These are phyloP conservation scores for Hirudinaria manillensis DNA, from an alignment of 2,888 invertebrate genomes.

Conservation along the genomic window DNA sequence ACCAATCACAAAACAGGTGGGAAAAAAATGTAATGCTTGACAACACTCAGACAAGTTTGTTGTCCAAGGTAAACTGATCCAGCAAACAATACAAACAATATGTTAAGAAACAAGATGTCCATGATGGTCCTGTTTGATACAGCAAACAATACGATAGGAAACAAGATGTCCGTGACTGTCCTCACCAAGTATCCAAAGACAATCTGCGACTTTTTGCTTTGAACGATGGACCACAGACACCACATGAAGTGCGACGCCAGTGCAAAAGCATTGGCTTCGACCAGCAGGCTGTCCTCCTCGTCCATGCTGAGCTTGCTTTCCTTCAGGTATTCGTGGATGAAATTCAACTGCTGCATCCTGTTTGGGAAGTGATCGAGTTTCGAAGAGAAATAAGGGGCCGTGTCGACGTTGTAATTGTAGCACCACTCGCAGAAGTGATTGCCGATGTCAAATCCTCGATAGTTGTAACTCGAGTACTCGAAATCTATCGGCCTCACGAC, in stretches of 20 bases:
- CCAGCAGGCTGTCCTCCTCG: constrained; percentile 56
- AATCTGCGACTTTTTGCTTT: constrained; percentile 78
- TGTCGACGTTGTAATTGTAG: constrained; percentile 47
- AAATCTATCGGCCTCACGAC: constrained; percentile 50
- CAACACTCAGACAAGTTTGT: too few relatives aligned
- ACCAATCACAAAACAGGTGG: too few relatives aligned
- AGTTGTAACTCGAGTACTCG: constrained; percentile 54
- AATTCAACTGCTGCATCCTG: constrained; percentile 60
- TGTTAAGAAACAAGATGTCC: too few relatives aligned
- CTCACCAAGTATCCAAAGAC: constrained; percentile 87
- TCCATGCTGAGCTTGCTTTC: constrained; percentile 36
- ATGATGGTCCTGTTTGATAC: too few relatives aligned
- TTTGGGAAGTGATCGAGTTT: constrained; percentile 67
- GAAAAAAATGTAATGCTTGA: too few relatives aligned
- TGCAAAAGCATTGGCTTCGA: constrained; percentile 76
- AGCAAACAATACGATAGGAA: too few relatives aligned
- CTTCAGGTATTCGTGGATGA: constrained; percentile 35
- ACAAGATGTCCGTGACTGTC: constrained; percentile 40
- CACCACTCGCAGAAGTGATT: constrained; percentile 55
- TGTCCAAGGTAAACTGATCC: too few relatives aligned
- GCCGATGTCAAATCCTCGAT: constrained; percentile 54
- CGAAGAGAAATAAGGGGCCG: constrained; percentile 47
- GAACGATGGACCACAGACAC: constrained; percentile 85
- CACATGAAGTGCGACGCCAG: constrained; percentile 87
- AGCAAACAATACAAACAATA: too few relatives aligned